Base-by-base conservation (phyloP, 2,888 invertebrate genomes). In the Phortica magna region DNA sequence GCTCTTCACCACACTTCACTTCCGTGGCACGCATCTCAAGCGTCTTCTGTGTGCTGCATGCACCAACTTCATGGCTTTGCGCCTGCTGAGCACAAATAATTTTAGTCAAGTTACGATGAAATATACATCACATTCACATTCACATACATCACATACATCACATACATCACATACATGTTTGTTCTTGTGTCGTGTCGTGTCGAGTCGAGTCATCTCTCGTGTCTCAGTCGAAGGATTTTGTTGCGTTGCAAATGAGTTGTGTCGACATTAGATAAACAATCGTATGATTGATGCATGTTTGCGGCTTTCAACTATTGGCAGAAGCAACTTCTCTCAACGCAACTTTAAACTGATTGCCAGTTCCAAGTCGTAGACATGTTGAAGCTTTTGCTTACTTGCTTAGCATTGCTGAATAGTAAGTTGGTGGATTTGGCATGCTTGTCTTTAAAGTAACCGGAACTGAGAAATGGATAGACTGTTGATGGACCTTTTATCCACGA, bases 211-310 rank as follows among this genome's bases (percentile, higher is more conserved):
- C 61, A 31, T 31, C 61, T 61, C 22, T 12, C 4, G 31, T 10
- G 6, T 31, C 19, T 39, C 39, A 39, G 31, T 39, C 10, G 31
- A 65, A 65, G 31, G 65, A 65, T 41, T 65, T 41, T 65, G 39
- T 31, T 65, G 31, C 41, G 41, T 65, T 41, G 65, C 41, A 65
- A 41, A 41, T 65, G 41, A 39, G 70, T 71, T 53, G 12, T 71
- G 70, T 71, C 55, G 53, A 71, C 70, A 71, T 43, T 48, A 55
- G 55, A 41, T 39, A 55, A 71, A 71, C 70, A 55, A 71, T 31
- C 31, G 7, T 14, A 71, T 71, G 70, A 71, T 71, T 71, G 70
- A 71, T 71, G 70, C 53, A 48, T 48, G 48, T 48, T 48, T 48
- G 48, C 48, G 48, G 48, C 5, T 48, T 12, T 48, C 9, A 48